phyloP scores from a whole-genome alignment of 2,888 invertebrate genomes.

The Erpobdella octoculata region DNA sequence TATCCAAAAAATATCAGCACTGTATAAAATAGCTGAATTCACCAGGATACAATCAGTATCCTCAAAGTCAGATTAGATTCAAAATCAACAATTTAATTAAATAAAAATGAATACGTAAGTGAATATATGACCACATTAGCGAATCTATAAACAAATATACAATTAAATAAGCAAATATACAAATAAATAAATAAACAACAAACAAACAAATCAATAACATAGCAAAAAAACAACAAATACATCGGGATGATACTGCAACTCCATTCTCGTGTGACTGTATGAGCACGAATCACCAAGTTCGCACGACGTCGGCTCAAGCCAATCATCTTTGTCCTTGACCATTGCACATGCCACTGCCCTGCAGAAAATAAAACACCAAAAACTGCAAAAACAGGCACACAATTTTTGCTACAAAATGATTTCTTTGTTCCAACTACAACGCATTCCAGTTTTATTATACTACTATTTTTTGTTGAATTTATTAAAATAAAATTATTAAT shows the following conservation, averaged over 20 bases:
- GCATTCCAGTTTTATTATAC: too few species aligned
- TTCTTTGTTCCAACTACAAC: too few species aligned
- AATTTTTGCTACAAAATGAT: too few species aligned
- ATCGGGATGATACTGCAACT: constrained; percentile 29
- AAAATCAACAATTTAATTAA: too few species aligned
- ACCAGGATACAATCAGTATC: too few species aligned
- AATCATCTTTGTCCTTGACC: constrained; percentile 27
- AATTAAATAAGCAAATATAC: not conserved
- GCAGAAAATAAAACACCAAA: not conserved
- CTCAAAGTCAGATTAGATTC: too few species aligned
- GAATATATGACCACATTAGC: not conserved
- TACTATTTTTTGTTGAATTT: too few species aligned
- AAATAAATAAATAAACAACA: not conserved
- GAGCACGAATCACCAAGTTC: constrained; percentile 24
- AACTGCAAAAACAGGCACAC: not conserved
- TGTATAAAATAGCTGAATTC: too few species aligned
- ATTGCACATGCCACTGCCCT: constrained; percentile 29
- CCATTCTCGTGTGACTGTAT: constrained; percentile 26
- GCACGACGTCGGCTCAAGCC: constrained; percentile 22
- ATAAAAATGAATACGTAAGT: not conserved
- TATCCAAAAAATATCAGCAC: too few species aligned
- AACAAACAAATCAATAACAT: not conserved
- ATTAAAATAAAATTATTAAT: too few species aligned
- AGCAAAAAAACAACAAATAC: not conserved
- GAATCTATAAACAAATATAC: not conserved